Base-by-base conservation (phyloP, 2,797 vertebrate species). In the Myripristis murdjan region DNA sequence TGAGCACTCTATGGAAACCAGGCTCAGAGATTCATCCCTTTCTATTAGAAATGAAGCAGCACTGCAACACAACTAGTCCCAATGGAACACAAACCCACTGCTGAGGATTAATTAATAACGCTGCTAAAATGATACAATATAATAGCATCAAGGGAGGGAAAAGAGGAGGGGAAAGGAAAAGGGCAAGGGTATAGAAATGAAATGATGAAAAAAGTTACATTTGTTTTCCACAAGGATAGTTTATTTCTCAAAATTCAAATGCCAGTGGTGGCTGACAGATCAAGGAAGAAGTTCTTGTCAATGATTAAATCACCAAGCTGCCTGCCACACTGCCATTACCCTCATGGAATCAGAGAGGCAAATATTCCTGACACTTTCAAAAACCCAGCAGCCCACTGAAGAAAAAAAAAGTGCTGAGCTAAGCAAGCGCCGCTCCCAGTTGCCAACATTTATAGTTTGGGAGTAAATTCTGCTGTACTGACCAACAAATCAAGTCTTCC, bases 311-410 rank as follows among this genome's bases (percentile, higher is more conserved):
- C 86, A 88, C 53, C 58, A 51, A 58, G 62, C 76, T 83, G 86
- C 77, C 76, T 83, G 86, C 77, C 82, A 87, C 75, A 79, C 79
- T 77, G 83, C 78, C 67, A 84, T 85, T 80, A 80, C 37, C 5
- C 66, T 81, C 74, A 81, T 69, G 75, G 85, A 83, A 83, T 77
- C 75, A 67, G 48, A 83, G 79, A 79, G 74, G 81, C 53, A 86
- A 89, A 90, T 77, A 82, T 87, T 86, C 84, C 75, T 82, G 88
- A 90, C 87, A 87, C 85, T 82, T 87, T 82, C 67, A 83, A 79
- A 91, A 91, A 81, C 51, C 68, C 46, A 70, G 80, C 66, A 39
- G 81, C 65, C 57, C 23, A 77, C 66, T 66, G 64, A 87, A 81
- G n/a, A n/a, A n/a, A n/a, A n/a, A 58, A 16, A 54, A 64, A 87